Evolutionary conservation across 2,797 vertebrate genomes (phyloP).

Genomic region (Merluccius polli): DNA sequence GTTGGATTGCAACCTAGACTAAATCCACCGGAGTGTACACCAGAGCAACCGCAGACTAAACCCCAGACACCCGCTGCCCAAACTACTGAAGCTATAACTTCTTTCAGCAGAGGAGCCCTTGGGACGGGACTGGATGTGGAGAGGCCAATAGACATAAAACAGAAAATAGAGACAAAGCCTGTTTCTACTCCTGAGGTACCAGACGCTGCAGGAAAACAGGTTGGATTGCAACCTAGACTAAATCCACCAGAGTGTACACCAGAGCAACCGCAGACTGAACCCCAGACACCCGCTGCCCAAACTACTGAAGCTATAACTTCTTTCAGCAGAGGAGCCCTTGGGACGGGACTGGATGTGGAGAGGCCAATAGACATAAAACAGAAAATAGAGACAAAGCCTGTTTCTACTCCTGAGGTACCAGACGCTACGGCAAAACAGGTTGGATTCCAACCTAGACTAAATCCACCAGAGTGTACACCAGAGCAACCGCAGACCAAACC

Average conservation of each 20-base stretch:
- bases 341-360: neutral
- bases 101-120: neutral
- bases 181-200: conserved; percentile 12
- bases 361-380: neutral
- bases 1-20: conserved; percentile 45
- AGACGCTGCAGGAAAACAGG: conserved; percentile 43
- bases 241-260: conserved; percentile 32
- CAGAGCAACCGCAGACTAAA: no score
- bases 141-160: neutral
- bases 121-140: neutral
- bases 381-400: neutral
- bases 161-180: neutral
- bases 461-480: conserved; percentile 32
- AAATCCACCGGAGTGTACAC: conserved; percentile 32
- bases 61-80: no score
- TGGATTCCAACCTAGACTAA: conserved; percentile 44
- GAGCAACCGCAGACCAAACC: no score
- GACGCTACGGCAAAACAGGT: conserved; percentile 45
- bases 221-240: conserved; percentile 45
- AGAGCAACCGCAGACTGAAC: no score
- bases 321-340: neutral
- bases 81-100: no score
- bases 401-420: conserved; percentile 13
- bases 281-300: no score
- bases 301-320: no score